Percentiles rank a stretch among this genome's conserved stretches.
Evolutionary conservation across 2,888 invertebrate genomes (phyloP).

Genomic region (Sympetrum striolatum): DNA sequence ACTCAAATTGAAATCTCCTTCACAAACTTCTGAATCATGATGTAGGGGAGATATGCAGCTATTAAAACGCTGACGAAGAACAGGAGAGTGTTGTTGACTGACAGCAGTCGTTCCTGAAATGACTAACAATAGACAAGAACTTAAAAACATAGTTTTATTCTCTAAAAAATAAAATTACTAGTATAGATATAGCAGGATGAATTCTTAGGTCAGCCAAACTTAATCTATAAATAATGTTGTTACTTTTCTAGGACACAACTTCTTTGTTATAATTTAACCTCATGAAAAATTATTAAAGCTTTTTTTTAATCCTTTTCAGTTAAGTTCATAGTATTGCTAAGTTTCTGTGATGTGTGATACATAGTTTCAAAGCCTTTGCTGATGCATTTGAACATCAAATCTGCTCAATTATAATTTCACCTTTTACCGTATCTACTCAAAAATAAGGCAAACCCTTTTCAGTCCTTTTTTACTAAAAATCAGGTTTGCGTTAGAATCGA

Average conservation of each 20-base stretch:
- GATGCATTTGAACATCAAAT: too few species aligned
- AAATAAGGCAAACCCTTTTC: too few species aligned
- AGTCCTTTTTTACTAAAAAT: too few species aligned
- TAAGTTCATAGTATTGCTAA: background rate
- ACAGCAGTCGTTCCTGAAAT: conserved; percentile 14
- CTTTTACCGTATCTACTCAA: too few species aligned
- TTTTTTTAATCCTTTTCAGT: too few species aligned
- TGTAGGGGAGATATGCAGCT: conserved; percentile 13
- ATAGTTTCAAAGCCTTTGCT: too few species aligned
- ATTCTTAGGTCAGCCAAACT: background rate
- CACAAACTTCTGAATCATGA: background rate
- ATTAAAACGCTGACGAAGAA: conserved; percentile 28
- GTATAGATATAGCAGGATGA: background rate
- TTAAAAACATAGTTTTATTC: background rate
- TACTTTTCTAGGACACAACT: too few species aligned
- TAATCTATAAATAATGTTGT: background rate
- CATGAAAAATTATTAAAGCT: too few species aligned
- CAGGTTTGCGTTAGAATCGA: too few species aligned
- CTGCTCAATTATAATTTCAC: too few species aligned
- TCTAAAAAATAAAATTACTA: background rate
- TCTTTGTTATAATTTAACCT: too few species aligned
- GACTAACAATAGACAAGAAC: background rate
- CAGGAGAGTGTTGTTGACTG: background rate
- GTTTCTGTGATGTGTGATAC: too few species aligned
- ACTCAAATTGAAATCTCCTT: background rate